Percentiles rank a stretch among this genome's conserved stretches.
phyloP scores from a whole-genome alignment of 1,140 invertebrate species.

The Tetragonula clypearis region DNA sequence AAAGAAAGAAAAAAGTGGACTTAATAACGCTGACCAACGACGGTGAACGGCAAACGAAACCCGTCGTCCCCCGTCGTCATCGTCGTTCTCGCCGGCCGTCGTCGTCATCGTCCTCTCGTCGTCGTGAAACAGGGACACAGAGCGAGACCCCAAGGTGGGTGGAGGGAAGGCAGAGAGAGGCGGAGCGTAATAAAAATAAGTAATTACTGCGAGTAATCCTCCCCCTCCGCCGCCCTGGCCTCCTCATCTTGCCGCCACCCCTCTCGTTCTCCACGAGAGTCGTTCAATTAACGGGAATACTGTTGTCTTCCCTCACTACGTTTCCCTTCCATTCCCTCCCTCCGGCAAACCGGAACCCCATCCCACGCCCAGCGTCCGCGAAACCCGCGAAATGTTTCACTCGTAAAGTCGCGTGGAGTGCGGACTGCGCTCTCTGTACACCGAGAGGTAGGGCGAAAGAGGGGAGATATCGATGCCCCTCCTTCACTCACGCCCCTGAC shows the following conservation, averaged over 20 bases:
- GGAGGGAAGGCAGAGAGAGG: constrained; percentile 59
- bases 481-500: constrained; percentile 75
- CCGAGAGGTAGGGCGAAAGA: constrained; percentile 55
- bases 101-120: constrained; percentile 30
- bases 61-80: background rate
- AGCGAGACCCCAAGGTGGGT: constrained; percentile 13
- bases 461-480: constrained; percentile 73
- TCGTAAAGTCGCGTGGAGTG: constrained; percentile 70
- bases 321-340: constrained; percentile 49
- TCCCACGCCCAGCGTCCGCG: constrained; percentile 64
- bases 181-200: constrained; percentile 81
- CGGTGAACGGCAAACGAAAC: background rate
- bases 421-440: constrained; percentile 45
- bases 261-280: constrained; percentile 70
- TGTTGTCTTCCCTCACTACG: constrained; percentile 76
- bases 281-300: constrained; percentile 82
- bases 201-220: constrained; percentile 80
- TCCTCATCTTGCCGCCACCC: constrained; percentile 35
- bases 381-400: constrained; percentile 80
- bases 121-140: constrained; percentile 45
- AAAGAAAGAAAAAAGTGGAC: background rate
- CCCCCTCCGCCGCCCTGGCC: constrained; percentile 60
- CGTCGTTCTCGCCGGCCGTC: constrained; percentile 43
- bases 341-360: constrained; percentile 37
- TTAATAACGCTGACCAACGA: constrained; percentile 33